Percentiles rank a stretch among this genome's conserved stretches.
Conservation (phyloP, 2,888 invertebrate genomes). For the Cactoblastis cactorum region DNA sequence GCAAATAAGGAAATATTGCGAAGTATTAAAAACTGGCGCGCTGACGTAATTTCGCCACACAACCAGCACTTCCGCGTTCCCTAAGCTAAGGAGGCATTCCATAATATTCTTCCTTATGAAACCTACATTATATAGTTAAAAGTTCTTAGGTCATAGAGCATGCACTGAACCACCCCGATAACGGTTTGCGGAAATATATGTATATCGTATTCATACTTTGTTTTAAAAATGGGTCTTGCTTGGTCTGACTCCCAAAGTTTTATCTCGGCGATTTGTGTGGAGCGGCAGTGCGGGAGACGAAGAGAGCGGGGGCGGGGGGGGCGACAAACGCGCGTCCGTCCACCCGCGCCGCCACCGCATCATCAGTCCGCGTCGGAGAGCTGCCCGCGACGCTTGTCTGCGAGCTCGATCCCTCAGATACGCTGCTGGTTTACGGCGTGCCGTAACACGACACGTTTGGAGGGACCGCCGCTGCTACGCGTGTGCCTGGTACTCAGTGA, state of each 20-base stretch:
- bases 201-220: constrained; percentile 33
- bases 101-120: not conserved
- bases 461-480: constrained; percentile 71
- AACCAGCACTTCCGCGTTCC: constrained; percentile 70
- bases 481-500: constrained; percentile 73
- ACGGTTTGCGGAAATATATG: constrained; percentile 62
- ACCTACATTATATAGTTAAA: constrained; percentile 14
- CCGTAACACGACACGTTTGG: constrained; percentile 80
- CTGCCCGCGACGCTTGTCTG: constrained; percentile 71
- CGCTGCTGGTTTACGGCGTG: constrained; percentile 78
- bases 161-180: constrained; percentile 45
- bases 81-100: constrained; percentile 43
- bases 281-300: constrained; percentile 40
- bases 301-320: constrained; percentile 42
- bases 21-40: constrained; percentile 74
- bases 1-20: constrained; percentile 72
- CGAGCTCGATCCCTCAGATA: constrained; percentile 76
- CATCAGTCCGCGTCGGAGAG: constrained; percentile 76
- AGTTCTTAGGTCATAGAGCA: constrained; percentile 33
- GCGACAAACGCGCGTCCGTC: constrained; percentile 64
- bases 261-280: constrained; percentile 65
- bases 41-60: constrained; percentile 67
- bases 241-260: constrained; percentile 71
- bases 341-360: constrained; percentile 72
- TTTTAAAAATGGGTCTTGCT: constrained; percentile 66